A percentile compares a stretch with the other conserved stretches of the same genome.
These are phyloP conservation scores for Aphelocoma californica DNA, from an alignment of 2,797 vertebrate species.

Conservation along the genomic window DNA sequence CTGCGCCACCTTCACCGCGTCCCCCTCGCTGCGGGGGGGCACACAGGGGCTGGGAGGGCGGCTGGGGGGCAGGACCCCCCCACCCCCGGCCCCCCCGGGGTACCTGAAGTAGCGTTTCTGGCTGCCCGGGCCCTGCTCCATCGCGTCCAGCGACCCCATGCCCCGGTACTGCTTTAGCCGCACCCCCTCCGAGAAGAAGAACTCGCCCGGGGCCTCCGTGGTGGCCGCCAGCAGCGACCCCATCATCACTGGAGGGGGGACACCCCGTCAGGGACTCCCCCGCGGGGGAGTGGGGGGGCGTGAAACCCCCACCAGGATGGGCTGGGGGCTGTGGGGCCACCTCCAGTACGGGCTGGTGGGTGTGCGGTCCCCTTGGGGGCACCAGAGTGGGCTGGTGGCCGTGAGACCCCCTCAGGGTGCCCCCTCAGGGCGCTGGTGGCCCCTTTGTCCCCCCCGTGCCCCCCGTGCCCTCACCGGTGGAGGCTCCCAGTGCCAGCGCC, in stretches of 20 bases:
- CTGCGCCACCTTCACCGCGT: slow-evolving; percentile 84
- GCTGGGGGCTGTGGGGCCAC: neutral
- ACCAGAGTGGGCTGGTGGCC: neutral
- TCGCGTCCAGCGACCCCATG: slow-evolving; percentile 89
- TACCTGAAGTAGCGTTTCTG: neutral
- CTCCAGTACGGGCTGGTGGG: neutral
- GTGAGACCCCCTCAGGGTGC: neutral
- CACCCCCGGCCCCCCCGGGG: too few species aligned
- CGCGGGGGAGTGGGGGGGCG: neutral
- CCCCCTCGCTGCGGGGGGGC: neutral
- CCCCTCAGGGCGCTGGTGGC: neutral
- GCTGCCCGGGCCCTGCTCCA: neutral
- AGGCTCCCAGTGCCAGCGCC: neutral
- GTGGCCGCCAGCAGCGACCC: neutral
- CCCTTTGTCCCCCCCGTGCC: neutral
- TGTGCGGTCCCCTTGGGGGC: neutral
- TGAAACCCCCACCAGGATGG: too few species aligned
- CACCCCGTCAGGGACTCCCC: neutral
- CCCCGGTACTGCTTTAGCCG: slow-evolving; percentile 94
- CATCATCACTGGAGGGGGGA: neutral
- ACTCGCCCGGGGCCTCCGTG: slow-evolving; percentile 83
- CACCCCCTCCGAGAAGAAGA: slow-evolving; percentile 94
- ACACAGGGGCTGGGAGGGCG: neutral
- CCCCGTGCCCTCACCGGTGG: neutral
- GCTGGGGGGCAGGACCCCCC: neutral